These are phyloP conservation scores for Dolichallabes microphthalmus DNA, from an alignment of 2,113 vertebrate genomes.

Conservation along the genomic window DNA sequence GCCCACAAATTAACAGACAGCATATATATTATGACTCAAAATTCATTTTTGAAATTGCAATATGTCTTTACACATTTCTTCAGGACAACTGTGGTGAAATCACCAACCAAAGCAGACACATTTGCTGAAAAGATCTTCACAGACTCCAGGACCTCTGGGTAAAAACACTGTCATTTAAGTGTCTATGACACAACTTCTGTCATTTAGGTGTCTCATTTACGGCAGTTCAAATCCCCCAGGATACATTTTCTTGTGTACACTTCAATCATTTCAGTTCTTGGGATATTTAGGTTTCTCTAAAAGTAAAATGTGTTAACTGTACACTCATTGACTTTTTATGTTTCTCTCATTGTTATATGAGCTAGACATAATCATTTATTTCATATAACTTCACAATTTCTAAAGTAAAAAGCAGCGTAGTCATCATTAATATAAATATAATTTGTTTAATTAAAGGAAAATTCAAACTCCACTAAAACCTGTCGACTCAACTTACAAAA, in stretches of 20 bases:
- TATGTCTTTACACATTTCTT: not conserved
- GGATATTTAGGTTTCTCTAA: not conserved
- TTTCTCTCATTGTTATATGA: not conserved
- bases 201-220: not conserved
- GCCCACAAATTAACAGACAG: not conserved
- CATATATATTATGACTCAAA: not conserved
- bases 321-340: not conserved
- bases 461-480: not conserved
- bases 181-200: not conserved
- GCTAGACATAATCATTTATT: no score
- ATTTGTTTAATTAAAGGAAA: slow-evolving; percentile 24
- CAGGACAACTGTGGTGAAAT: slow-evolving; percentile 59
- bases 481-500: slow-evolving; percentile 6
- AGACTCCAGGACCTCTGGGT: slow-evolving; percentile 61
- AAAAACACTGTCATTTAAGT: slow-evolving; percentile 27
- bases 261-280: not conserved
- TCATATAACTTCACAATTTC: not conserved
- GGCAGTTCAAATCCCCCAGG: not conserved
- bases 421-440: not conserved
- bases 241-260: not conserved
- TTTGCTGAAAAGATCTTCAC: slow-evolving; percentile 59
- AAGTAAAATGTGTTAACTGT: not conserved
- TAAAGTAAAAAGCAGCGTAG: not conserved
- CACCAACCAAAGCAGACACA: slow-evolving; percentile 53
- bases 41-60: not conserved